Conservation (phyloP, 2,797 vertebrate genomes). For the Nannoperca australis region DNA sequence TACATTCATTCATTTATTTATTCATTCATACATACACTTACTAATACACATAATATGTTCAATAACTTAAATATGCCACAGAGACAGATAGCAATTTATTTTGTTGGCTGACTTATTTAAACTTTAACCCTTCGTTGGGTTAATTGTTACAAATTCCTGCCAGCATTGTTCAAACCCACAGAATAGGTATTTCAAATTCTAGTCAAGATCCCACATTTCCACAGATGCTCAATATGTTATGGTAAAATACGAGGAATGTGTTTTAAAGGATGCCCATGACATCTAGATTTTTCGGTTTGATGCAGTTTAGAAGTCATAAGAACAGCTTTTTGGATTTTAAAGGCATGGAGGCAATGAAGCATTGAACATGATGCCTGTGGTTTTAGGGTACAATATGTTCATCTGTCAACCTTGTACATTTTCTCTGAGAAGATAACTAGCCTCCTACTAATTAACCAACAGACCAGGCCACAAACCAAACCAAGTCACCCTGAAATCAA, state of each 20-base stretch:
- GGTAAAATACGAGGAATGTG: background rate
- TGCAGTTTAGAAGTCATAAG: background rate
- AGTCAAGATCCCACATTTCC: background rate
- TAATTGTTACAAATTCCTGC: background rate
- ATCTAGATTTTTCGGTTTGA: background rate
- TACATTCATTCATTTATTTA: background rate
- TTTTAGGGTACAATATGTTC: background rate
- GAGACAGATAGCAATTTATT: background rate
- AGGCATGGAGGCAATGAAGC: background rate
- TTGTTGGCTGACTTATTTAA: background rate
- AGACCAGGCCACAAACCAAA: conserved; percentile 11
- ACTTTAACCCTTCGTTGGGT: background rate
- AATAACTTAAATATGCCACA: background rate
- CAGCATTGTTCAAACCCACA: background rate
- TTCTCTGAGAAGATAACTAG: background rate
- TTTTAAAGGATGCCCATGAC: background rate
- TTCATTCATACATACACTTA: background rate
- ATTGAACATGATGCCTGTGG: background rate
- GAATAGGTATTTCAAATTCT: background rate
- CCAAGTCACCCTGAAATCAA: conserved; percentile 7
- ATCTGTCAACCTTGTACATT: background rate
- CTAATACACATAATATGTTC: background rate
- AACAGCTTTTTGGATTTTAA: background rate
- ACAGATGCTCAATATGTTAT: background rate
- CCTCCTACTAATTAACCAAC: background rate